Base-by-base conservation (phyloP, 2,888 invertebrate genomes). In the Pediacus dermestoides region DNA sequence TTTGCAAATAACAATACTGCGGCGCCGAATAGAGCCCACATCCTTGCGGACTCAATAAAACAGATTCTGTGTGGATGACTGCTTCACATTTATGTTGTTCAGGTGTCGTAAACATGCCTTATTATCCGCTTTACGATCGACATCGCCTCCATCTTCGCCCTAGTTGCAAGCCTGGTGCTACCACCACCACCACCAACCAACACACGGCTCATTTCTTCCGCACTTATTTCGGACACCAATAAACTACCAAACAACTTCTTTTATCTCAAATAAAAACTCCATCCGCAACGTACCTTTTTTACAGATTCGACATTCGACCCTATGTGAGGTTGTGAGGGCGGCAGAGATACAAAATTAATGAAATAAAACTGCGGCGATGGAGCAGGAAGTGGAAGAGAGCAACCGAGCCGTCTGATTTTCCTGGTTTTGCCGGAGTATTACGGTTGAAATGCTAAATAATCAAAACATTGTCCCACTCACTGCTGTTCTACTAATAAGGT, bases 71-170 rank as follows among this genome's bases (percentile, higher is more conserved):
- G 57, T 53, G 57, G 57, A 58, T 57, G 59, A 52, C 54, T 55
- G 57, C 55, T 55, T 58, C 60, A 55, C 58, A 57, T 61, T 62
- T 62, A 60, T 57, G 57, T 58, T 53, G 58, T 63, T 58, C 61
- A 61, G 61, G 63, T 64, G 63, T 61, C 63, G 64, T 65, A 65
- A 65, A 65, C 64, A 64, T 63, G 58, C 60, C 65, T 65, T 65
- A 65, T 65, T 64, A 63, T 63, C 60, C 60, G 53, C 57, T 65
- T 65, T 64, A 65, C 61, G 63, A 64, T 53, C 61, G 48, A 48
- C 49, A 48, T 36, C 46, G 46, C 48, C 46, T 48, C 51, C 37
- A 43, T 46, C 46, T 39, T 30, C 36, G n/a, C n/a, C 21, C 21
- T 18, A 6, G 21, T 7, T 6, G 21, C 6, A n/a, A n/a, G n/a